Base-by-base conservation (phyloP, 2,888 invertebrate species). In the Alcis repandata region DNA sequence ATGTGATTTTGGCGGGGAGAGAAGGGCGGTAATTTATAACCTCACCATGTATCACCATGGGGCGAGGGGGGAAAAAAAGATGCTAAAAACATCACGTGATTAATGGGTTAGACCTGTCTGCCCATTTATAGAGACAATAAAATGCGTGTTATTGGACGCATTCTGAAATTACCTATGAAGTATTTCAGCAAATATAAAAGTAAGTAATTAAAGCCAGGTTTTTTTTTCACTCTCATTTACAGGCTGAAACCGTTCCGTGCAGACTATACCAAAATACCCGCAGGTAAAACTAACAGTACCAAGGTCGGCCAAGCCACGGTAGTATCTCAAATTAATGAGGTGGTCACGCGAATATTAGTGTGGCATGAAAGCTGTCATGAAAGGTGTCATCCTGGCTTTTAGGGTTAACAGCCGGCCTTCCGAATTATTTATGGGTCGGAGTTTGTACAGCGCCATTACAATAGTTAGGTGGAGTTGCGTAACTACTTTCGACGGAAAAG, bases 291-390 rank as follows among this genome's bases (percentile, higher is more conserved):
- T 62, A 79, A 79, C 76, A 74, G 27, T 48, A 61, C 41, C 67
- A 66, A 73, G 75, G 75, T 69, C 72, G 68, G 72, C 58, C 51
- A 6, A 70, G 78, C 73, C 69, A 69, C 67, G 71, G 70, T 73
- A 65, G 63, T 70, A 74, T 81, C 79, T 76, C 59, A 72, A 72
- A 81, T 81, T 82, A 81, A 79, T 78, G 73, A 79, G 77, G 69
- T 65, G 72, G 82, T 76, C 84, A 83, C 84, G 83, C 81, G 60
- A 84, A 78, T 76, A 73, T 67, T 74, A 68, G 59, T 62, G 67
- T 72, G 75, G 69, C 75, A 77, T 75, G 76, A 64, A 69, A 71
- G 57, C 40, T 49, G 59, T 22, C 58, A 49, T 60, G 56, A 54
- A 69, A 63, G 63, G 70, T 70, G 67, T 53, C 72, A 67, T 61